Evolutionary conservation across 2,797 vertebrate genomes (phyloP), one percentile per base, ranked within the genome.

Genomic region (Sarcoramphus papa): DNA sequence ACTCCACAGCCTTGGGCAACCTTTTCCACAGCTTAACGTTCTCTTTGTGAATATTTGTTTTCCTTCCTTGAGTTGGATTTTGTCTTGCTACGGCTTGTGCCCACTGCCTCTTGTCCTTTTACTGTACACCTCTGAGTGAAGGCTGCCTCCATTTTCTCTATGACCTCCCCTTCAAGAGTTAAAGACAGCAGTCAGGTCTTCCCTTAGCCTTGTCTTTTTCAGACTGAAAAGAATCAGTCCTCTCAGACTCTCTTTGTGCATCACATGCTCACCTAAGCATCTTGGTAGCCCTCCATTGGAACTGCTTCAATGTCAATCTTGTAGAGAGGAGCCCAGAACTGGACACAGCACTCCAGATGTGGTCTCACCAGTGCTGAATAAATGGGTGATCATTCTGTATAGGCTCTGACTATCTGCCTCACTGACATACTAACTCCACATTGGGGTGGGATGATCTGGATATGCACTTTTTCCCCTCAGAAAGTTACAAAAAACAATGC

Each of bases 261-360:
- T 64, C 41, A 53, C 9, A 40, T 40, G 16, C 27, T 60, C 12
- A 60, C 17, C 14, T 43, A 56, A 56, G 35, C 7, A 33, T 18
- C 23, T 60, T 45, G 31, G 37, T 41, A 63, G 16, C 18, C 25
- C 14, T 76, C 28, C 37, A 6, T 1, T 59, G n/a, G 16, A 76
- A 48, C 3, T 3, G 1, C 18, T 59, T 59, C 64, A 37, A 4
- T 15, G 6, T 31, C 2, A 2, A 0, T 74, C 19, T 50, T 41
- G 7, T 25, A 22, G 1, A 3, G 35, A 14, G 14, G 20, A 70
- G 23, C 12, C 45, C 48, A 54, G 62, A 65, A 48, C 6, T 11
- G 25, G 13, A 33, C 30, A 70, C 30, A 67, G 30, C 31, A 25
- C 22, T 48, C 6, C 24, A 28, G 0, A 0, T 40, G n/a, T 22